Evolutionary conservation across 2,113 vertebrate species (phyloP).

Genomic region (Gracilinanus agilis): DNA sequence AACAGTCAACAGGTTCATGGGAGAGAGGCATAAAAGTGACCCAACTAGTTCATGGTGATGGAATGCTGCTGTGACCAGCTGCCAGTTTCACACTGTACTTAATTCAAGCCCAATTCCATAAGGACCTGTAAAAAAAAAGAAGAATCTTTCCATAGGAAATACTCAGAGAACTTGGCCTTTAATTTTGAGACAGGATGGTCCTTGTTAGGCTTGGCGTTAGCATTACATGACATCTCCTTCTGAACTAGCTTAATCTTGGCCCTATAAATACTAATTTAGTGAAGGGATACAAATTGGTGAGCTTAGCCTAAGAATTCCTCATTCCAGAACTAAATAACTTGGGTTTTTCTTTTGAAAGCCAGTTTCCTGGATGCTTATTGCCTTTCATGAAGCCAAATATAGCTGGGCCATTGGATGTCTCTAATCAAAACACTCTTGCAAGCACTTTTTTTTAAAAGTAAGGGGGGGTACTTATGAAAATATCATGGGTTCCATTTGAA

Average conservation of each 20-base stretch:
- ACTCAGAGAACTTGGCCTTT: conserved; percentile 31
- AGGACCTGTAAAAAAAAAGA: conserved; percentile 17
- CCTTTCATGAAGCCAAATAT: background rate
- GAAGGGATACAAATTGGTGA: background rate
- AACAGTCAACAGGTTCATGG: background rate
- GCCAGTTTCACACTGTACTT: background rate
- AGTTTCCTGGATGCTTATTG: background rate
- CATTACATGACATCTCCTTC: conserved; percentile 10
- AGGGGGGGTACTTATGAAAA: background rate
- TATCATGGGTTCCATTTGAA: background rate
- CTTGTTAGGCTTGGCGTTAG: conserved; percentile 14
- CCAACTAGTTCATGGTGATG: background rate
- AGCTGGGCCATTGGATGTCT: background rate
- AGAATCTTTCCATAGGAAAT: conserved; percentile 61
- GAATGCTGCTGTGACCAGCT: background rate
- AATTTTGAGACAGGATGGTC: conserved; percentile 23
- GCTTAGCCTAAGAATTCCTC: background rate
- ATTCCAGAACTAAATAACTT: background rate
- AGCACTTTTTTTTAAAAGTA: background rate
- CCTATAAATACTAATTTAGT: background rate
- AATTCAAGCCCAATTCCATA: conserved; percentile 17
- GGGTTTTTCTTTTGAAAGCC: background rate
- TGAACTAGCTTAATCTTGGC: background rate
- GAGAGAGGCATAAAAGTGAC: background rate
- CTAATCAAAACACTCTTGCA: background rate